A percentile compares a stretch with the other conserved stretches of the same genome.
Evolutionary conservation across 2,888 invertebrate species (phyloP).

Genomic region (Drosophila lutescens): DNA sequence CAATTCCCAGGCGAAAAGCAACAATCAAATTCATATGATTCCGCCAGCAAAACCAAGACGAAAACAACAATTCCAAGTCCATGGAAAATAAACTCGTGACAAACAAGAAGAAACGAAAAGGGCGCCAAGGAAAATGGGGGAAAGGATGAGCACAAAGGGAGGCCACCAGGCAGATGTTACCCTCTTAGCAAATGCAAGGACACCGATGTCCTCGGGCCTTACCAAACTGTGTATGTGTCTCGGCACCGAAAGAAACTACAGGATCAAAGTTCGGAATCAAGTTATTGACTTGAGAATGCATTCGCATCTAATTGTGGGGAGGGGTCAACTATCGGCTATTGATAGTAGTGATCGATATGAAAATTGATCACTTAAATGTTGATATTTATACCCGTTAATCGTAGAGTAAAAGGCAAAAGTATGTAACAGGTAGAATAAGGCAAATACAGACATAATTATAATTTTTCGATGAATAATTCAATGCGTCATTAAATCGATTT

Average conservation of each 20-base stretch:
- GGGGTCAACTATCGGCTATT: no score
- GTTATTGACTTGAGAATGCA: neutral
- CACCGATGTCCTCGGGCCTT: slow-evolving; percentile 29
- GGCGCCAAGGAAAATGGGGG: slow-evolving; percentile 15
- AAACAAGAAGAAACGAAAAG: slow-evolving; percentile 19
- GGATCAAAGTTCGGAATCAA: neutral
- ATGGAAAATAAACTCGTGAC: slow-evolving; percentile 22
- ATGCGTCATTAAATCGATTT: no score
- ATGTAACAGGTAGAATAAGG: no score
- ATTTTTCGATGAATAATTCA: no score
- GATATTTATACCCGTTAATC: no score
- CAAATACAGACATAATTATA: no score
- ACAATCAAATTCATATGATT: slow-evolving; percentile 14
- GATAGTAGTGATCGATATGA: no score
- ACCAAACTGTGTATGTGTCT: slow-evolving; percentile 5
- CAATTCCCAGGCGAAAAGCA: slow-evolving; percentile 2
- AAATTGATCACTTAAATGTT: no score
- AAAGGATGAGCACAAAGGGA: slow-evolving; percentile 5
- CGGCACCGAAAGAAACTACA: slow-evolving; percentile 10
- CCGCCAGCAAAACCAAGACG: slow-evolving; percentile 5
- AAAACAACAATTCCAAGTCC: slow-evolving; percentile 26
- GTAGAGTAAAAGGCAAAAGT: no score
- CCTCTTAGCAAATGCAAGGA: slow-evolving; percentile 40
- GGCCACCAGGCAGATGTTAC: slow-evolving; percentile 37
- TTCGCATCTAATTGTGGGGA: no score